Conservation (phyloP, 1,140 invertebrate genomes). For the Atta texana region DNA sequence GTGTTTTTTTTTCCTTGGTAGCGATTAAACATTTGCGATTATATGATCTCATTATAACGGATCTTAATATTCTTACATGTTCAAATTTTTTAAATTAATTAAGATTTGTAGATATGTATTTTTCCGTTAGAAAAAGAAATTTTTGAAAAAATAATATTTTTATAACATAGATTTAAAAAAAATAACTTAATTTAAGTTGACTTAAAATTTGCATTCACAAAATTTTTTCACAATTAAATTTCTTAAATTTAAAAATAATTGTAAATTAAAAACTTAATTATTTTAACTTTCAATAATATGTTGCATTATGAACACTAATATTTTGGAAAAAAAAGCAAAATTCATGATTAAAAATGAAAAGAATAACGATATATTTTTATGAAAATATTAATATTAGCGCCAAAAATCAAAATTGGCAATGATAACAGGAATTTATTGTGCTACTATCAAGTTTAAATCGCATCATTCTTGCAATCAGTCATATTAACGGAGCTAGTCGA, state of each 20-base stretch:
- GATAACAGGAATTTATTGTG: background rate
- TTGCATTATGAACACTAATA: background rate
- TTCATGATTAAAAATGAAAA: background rate
- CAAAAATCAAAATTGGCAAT: background rate
- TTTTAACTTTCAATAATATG: background rate
- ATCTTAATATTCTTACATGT: background rate
- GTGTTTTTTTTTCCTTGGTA: background rate
- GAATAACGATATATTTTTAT: background rate
- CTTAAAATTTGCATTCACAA: background rate
- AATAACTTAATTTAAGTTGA: too few species aligned
- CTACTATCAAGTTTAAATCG: conserved; percentile 12
- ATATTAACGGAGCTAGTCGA: conserved; percentile 47
- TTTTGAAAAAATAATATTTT: background rate
- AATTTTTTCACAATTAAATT: background rate
- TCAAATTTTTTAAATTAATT: background rate
- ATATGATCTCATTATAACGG: background rate
- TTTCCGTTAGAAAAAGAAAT: background rate
- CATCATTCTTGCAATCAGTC: conserved; percentile 44
- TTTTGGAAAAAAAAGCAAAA: background rate
- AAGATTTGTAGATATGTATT: background rate
- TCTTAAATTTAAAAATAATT: too few species aligned
- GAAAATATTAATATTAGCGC: background rate
- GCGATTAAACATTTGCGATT: background rate
- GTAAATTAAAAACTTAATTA: too few species aligned
- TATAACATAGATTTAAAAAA: background rate